A percentile compares a stretch with the other conserved stretches of the same genome.
Evolutionary conservation across 1,140 invertebrate species (phyloP).

Genomic region (Phenacoccus solenopsis): DNA sequence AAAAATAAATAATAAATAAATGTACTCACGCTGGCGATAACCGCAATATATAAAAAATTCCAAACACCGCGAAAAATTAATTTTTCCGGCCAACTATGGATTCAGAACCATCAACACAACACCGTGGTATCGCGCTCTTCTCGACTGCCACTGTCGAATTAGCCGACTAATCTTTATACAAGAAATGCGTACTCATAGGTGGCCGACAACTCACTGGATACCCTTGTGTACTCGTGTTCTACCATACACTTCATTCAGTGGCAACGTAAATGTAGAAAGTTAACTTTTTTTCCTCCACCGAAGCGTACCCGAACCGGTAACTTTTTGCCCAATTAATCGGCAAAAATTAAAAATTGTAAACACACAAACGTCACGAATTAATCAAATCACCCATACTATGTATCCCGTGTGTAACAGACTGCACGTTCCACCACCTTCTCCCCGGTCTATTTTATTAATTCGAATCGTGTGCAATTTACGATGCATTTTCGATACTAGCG

Average conservation of each 20-base stretch:
- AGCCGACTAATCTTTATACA: slow-evolving; percentile 9
- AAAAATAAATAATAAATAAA: not conserved
- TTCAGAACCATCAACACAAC: too few relatives aligned
- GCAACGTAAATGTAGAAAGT: not conserved
- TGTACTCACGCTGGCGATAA: too few relatives aligned
- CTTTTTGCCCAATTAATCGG: not conserved
- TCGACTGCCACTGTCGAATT: slow-evolving; percentile 10
- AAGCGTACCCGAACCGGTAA: not conserved
- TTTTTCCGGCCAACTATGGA: too few relatives aligned
- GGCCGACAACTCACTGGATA: slow-evolving; percentile 6
- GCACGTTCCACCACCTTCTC: too few relatives aligned
- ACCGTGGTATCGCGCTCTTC: too few relatives aligned
- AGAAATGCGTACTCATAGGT: not conserved
- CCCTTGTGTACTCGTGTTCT: not conserved
- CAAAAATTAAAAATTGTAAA: not conserved
- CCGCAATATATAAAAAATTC: too few relatives aligned
- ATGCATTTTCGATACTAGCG: too few relatives aligned
- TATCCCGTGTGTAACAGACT: too few relatives aligned
- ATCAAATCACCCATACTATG: too few relatives aligned
- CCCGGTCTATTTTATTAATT: too few relatives aligned
- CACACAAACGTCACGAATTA: not conserved
- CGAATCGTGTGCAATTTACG: too few relatives aligned
- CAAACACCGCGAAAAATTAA: too few relatives aligned
- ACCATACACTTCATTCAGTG: not conserved
- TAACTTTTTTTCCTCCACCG: not conserved